These are phyloP conservation scores for Ridgeia piscesae DNA, from an alignment of 1,140 invertebrate species.

Conservation along the genomic window DNA sequence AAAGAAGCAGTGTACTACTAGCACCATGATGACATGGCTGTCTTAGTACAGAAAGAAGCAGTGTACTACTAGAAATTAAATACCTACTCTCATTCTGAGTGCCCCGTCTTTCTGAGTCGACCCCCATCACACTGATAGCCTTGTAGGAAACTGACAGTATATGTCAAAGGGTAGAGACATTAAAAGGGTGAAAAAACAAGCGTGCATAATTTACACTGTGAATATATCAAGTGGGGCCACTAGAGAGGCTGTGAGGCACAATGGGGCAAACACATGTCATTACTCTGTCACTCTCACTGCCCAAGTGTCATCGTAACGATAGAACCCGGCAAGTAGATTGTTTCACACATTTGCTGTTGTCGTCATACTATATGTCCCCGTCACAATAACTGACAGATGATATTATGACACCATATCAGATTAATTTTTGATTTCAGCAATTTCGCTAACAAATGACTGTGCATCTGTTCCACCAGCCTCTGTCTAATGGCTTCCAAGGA, in stretches of 20 bases:
- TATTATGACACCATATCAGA: neutral
- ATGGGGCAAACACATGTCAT: neutral
- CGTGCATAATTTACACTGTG: neutral
- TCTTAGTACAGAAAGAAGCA: neutral
- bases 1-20: neutral
- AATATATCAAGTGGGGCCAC: constrained; percentile 4
- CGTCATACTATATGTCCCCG: neutral
- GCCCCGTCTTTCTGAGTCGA: neutral
- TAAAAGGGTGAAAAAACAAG: constrained; percentile 1
- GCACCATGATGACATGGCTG: neutral
- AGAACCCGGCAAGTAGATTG: neutral
- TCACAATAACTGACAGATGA: neutral
- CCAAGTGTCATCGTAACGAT: neutral
- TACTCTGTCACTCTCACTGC: neutral
- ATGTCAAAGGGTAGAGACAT: neutral
- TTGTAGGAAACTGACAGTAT: neutral
- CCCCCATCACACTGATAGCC: neutral
- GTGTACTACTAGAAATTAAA: neutral
- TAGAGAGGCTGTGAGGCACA: neutral
- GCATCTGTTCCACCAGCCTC: neutral
- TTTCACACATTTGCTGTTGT: neutral
- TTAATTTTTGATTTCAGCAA: neutral
- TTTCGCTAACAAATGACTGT: neutral
- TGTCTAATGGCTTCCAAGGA: neutral
- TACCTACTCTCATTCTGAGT: neutral